Evolutionary conservation across 92 coral and sea anemone species (phyloP).

Genomic region (Plumapathes pennacea): DNA sequence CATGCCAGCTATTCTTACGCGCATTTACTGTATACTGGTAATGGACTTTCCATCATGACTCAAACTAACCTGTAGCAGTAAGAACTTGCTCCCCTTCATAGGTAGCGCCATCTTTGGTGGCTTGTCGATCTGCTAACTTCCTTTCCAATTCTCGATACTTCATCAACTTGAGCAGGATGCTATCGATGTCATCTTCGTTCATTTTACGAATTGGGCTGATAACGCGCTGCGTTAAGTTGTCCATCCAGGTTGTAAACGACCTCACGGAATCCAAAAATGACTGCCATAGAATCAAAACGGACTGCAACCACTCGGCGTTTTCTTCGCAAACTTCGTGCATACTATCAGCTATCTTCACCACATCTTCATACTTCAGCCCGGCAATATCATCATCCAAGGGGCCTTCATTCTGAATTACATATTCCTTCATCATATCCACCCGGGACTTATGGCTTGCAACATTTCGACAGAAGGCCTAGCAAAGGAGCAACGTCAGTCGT

Average conservation of each 20-base stretch:
- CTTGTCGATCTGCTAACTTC: slow-evolving; percentile 81
- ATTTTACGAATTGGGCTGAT: slow-evolving; percentile 58
- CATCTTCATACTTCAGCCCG: slow-evolving; percentile 58
- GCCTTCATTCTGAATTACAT: slow-evolving; percentile 47
- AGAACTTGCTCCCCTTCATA: slow-evolving; percentile 90
- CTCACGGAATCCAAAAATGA: slow-evolving; percentile 76
- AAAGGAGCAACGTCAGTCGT: background rate
- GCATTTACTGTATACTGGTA: no score
- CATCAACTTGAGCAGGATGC: slow-evolving; percentile 76
- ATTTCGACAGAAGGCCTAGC: slow-evolving; percentile 64
- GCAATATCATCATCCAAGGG: slow-evolving; percentile 38
- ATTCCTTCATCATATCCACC: slow-evolving; percentile 73
- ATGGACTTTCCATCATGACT: no score
- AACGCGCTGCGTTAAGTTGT: slow-evolving; percentile 53
- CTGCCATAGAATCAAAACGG: slow-evolving; percentile 87
- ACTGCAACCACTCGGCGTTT: slow-evolving; percentile 70
- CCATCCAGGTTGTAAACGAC: slow-evolving; percentile 73
- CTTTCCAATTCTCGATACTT: slow-evolving; percentile 89
- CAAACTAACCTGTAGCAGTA: slow-evolving; percentile 81
- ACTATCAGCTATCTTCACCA: slow-evolving; percentile 78
- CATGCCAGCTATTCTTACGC: no score
- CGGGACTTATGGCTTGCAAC: slow-evolving; percentile 69
- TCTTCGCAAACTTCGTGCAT: slow-evolving; percentile 81
- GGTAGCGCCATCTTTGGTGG: slow-evolving; percentile 75
- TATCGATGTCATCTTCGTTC: slow-evolving; percentile 77